Evolutionary conservation across 2,797 vertebrate genomes (phyloP), one percentile per base, ranked within the genome.

Genomic region (Lithobates pipiens): DNA sequence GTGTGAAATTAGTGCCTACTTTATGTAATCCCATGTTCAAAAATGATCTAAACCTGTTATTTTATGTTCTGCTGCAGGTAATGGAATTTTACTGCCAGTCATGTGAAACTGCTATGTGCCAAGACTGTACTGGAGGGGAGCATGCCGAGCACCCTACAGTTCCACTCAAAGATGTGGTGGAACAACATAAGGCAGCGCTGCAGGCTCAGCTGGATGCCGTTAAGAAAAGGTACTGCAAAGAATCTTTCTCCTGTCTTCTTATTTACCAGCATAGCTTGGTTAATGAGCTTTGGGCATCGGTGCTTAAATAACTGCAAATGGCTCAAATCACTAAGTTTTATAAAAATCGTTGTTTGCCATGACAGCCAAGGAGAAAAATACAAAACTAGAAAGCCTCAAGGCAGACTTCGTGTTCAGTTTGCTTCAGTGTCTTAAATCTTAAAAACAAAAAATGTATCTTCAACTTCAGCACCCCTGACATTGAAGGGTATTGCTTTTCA

Each of bases 31-130:
- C 0, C 3, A 18, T 13, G 15, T 15, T 3, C 15, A 46, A 54
- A 16, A 3, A 18, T 54, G 16, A 54, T 54, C 15, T 18, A 18
- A 18, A 54, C 18, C 50, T 16, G 16, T 54, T 54, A 5, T 13
- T 54, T 54, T 74, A 72, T 29, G 71, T 29, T 82, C 65, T 29
- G 39, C 11, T 73, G 0, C 87, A 99, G 98, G 95, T 98, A 86
- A 99, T 99, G 98, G 97, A 98, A 89, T 99, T 98, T 92, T 99
- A 99, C 91, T 99, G 98, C 93, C 96, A 96, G 50, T 96, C 97
- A 2, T 99, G 98, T 44, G 98, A 99, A 94, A 99, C 97, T 3
- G 98, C 98, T 88, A 98, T 99, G 97, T 99, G 98, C 92, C 95
- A 94, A 73, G 97, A 99, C 90, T 99, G 98, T 90, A 98, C 97